phyloP scores from a whole-genome alignment of 2,113 vertebrate genomes.

The Dromiciops gliroides region DNA sequence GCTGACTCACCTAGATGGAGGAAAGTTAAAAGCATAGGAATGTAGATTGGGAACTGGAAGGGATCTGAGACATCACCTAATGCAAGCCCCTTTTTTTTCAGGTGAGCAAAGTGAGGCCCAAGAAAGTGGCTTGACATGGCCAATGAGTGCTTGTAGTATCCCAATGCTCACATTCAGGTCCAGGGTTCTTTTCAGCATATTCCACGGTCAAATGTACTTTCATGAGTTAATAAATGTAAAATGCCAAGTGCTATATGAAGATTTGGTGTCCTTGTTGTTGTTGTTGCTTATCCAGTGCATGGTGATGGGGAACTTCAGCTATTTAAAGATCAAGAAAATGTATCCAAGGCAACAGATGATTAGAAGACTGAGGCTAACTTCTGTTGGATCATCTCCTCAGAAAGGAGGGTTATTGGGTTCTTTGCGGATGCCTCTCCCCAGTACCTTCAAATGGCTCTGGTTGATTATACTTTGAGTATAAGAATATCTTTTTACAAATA shows the following conservation, averaged over 20 bases:
- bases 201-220: background rate
- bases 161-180: background rate
- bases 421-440: background rate
- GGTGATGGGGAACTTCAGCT: background rate
- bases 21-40: background rate
- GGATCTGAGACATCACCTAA: background rate
- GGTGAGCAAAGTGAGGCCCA: background rate
- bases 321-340: background rate
- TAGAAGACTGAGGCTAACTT: background rate
- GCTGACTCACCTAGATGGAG: background rate
- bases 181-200: background rate
- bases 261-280: background rate
- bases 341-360: background rate
- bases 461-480: background rate
- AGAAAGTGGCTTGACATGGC: background rate
- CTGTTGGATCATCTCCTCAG: background rate
- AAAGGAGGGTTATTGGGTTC: background rate
- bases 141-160: background rate
- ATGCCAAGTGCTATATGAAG: background rate
- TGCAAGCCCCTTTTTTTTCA: background rate
- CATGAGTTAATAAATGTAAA: background rate
- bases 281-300: background rate
- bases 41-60: background rate
- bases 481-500: background rate
- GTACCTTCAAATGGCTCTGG: background rate